Conservation (phyloP, 64 coral and sea anemone genomes). For the Actinia equina region DNA sequence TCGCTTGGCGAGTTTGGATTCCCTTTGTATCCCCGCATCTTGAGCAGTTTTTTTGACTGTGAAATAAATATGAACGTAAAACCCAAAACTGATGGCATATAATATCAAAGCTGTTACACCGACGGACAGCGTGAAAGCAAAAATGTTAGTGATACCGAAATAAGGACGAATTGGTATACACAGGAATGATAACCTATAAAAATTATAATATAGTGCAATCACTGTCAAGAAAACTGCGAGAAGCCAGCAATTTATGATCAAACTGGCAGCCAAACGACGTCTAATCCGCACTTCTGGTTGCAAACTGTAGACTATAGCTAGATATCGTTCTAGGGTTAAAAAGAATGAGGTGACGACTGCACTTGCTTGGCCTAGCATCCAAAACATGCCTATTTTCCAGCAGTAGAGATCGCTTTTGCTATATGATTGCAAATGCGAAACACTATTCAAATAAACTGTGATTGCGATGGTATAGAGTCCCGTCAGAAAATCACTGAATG, state of each 20-base stretch:
- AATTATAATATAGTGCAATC: background rate
- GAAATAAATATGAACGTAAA: no score
- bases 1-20: no score
- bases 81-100: no score
- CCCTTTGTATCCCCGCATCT: no score
- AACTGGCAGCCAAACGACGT: background rate
- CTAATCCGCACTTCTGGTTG: background rate
- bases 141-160: no score
- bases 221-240: background rate
- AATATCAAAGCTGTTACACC: no score
- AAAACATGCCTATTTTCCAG: background rate
- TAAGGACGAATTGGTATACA: background rate
- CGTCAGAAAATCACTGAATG: slow-evolving; percentile 3
- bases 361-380: slow-evolving; percentile 5
- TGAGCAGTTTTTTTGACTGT: no score
- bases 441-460: background rate
- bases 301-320: background rate
- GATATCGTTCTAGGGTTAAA: slow-evolving; percentile 2
- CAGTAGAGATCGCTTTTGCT: background rate
- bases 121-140: no score
- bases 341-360: slow-evolving; percentile 8
- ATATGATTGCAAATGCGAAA: background rate
- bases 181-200: background rate
- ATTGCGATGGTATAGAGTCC: background rate
- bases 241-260: background rate